Evolutionary conservation across 1,140 invertebrate genomes (phyloP).

Genomic region (Drosophila kurseongensis): DNA sequence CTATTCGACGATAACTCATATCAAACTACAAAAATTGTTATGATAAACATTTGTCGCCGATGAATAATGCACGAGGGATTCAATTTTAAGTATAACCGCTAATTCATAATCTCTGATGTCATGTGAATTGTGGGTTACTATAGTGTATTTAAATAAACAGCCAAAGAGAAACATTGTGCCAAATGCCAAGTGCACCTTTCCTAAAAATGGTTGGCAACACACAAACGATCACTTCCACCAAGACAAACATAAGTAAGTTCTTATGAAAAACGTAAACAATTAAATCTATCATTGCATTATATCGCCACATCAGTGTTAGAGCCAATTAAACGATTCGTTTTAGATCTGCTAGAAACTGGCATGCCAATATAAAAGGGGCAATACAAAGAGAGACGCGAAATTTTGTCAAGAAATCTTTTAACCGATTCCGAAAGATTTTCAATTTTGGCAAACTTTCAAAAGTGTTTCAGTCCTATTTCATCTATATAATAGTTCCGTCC

Average conservation of each 20-base stretch:
- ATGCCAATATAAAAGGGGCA: constrained; percentile 36
- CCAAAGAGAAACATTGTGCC: constrained; percentile 44
- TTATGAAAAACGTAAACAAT: constrained; percentile 75
- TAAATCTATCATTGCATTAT: constrained; percentile 78
- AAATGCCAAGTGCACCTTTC: constrained; percentile 66
- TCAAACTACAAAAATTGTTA: constrained; percentile 1
- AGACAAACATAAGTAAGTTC: constrained; percentile 19
- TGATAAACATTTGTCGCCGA: constrained; percentile 1
- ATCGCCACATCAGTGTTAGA: constrained; percentile 47
- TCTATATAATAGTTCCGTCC: constrained; percentile 39
- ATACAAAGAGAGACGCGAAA: constrained; percentile 9
- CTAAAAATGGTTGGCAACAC: constrained; percentile 41
- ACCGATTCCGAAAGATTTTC: constrained; percentile 20
- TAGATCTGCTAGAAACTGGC: constrained; percentile 58
- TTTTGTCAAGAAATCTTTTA: constrained; percentile 25
- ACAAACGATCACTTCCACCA: constrained; percentile 12
- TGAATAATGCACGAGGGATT: background rate
- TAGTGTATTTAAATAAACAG: constrained; percentile 1
- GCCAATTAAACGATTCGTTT: constrained; percentile 78
- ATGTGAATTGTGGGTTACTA: too few relatives aligned
- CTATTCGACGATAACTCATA: background rate
- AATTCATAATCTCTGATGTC: too few relatives aligned
- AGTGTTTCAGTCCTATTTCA: constrained; percentile 47
- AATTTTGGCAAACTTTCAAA: constrained; percentile 69
- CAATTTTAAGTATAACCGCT: background rate